These are phyloP conservation scores for Tapirus terrestris DNA, from an alignment of 2,113 vertebrate species.

Conservation along the genomic window DNA sequence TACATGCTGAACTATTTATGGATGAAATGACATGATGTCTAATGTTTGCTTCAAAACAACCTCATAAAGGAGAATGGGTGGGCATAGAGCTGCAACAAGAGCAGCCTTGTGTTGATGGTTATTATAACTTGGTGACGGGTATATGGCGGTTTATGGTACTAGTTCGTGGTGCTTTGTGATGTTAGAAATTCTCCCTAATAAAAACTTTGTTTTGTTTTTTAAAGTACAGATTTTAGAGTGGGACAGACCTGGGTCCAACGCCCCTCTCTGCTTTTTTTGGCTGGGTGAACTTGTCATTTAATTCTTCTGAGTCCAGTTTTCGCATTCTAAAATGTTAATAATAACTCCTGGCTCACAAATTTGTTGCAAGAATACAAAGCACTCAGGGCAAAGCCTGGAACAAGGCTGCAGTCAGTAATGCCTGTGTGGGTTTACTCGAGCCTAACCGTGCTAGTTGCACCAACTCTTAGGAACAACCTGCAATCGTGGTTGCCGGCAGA, in stretches of 20 bases:
- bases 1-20: neutral
- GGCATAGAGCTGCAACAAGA: fast-evolving
- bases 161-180: neutral
- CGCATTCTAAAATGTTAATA: neutral
- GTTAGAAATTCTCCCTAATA: neutral
- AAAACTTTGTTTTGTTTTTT: neutral
- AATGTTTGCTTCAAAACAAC: neutral
- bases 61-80: neutral
- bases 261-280: neutral
- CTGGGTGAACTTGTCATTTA: neutral
- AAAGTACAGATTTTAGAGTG: neutral
- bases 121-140: neutral
- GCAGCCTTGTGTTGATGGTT: neutral
- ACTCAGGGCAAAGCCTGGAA: neutral
- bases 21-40: neutral
- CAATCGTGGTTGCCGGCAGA: neutral
- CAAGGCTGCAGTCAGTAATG: neutral
- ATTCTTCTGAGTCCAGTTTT: neutral
- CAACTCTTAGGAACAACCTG: neutral
- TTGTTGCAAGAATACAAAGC: neutral
- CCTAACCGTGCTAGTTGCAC: neutral
- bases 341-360: neutral
- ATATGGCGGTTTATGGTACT: fast-evolving
- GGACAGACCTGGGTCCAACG: neutral
- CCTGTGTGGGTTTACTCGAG: neutral